Percentiles rank a stretch among this genome's conserved stretches.
Conservation (phyloP, 2,797 vertebrate species). For the Tragelaphus eurycerus region DNA sequence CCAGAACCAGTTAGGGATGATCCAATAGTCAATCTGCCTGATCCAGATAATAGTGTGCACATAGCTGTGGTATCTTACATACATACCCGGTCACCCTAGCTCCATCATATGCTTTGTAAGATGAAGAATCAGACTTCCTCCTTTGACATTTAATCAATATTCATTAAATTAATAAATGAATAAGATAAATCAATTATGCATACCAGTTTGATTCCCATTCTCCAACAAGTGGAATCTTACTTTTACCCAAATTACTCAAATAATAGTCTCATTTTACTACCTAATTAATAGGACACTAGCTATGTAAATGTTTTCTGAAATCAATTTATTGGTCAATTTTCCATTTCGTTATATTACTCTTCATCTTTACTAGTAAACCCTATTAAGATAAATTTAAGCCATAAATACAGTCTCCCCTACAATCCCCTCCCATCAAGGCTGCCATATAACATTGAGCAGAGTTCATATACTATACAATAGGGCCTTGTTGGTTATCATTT, state of each 20-base stretch:
- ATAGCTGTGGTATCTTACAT: neutral
- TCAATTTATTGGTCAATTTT: neutral
- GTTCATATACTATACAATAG: neutral
- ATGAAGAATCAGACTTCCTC: neutral
- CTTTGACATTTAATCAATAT: neutral
- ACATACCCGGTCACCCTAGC: neutral
- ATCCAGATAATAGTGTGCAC: neutral
- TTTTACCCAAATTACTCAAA: neutral
- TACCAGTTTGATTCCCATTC: neutral
- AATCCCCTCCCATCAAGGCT: neutral
- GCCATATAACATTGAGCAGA: neutral
- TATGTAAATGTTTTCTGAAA: neutral
- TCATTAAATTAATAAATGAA: slow-evolving; percentile 32
- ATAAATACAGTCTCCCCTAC: neutral
- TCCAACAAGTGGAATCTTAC: neutral
- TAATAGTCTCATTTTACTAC: neutral
- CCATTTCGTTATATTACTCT: neutral
- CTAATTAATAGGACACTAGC: neutral
- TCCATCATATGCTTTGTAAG: neutral
- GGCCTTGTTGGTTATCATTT: neutral
- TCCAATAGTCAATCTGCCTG: neutral
- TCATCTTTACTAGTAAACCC: neutral
- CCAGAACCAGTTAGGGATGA: neutral
- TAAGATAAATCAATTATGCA: neutral
- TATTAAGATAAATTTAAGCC: neutral